Evolutionary conservation across 2,113 vertebrate species (phyloP), one percentile per base, ranked within the genome.

Genomic region (Puntigrus tetrazona): DNA sequence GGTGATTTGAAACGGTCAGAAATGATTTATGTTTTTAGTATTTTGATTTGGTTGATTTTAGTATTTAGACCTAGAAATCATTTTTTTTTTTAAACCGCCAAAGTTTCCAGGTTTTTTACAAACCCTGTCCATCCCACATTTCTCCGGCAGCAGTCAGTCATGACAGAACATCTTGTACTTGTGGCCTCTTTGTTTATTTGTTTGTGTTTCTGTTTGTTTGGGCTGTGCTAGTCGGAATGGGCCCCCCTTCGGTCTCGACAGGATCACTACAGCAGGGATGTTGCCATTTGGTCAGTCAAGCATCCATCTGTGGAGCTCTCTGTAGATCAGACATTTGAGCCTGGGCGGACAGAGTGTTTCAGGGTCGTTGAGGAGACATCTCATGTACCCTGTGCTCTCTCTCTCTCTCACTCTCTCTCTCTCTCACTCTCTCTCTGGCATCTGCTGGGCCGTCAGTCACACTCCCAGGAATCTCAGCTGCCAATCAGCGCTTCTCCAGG

Each of bases 271-370:
- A 55, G 78, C 73, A 78, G 41, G 34, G 22, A 55, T n/a, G 38
- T 13, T 50, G 76, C 45, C 76, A 84, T 78, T 72, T 59, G 81
- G 47, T 75, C 84, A 78, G 77, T 59, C 43, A 70, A 43, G 16
- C 20, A 52, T 72, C 84, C 81, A 83, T 86, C 67, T 82, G 83
- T 50, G 63, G 47, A n/a, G 29, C n/a, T 77, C 81, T 74, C 77
- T 72, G 70, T 75, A 74, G 77, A 75, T 67, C 25, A 75, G 57
- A 65, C 57, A 52, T 67, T 43, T 77, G 72, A 25, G 52, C 57
- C 43, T 72, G 61, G 84, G 43, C 4, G 2, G 67, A 41, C 47
- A 47, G 9, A 74, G 29, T 14, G 57, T 57, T 69, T 61, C 55
- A 72, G 86, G 78, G 78, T 87, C 83, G 31, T 4, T 50, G 63